phyloP scores from a whole-genome alignment of 2,113 vertebrate species.

The Pomatorhinus ruficollis region DNA sequence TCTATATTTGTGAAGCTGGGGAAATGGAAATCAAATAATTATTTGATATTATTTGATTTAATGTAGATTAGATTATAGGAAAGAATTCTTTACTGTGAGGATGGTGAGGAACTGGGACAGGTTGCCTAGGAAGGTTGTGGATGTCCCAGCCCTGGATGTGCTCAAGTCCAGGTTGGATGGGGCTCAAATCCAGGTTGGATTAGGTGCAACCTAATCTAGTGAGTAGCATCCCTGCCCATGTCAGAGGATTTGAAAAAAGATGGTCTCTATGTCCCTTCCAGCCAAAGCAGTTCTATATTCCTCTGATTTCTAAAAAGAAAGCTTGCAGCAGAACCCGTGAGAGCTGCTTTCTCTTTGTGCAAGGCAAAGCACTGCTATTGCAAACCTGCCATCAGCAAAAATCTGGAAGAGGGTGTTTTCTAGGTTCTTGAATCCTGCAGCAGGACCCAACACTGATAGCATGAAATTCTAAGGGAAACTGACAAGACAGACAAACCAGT shows the following conservation, averaged over 20 bases:
- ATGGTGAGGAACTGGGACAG: neutral
- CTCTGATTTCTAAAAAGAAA: neutral
- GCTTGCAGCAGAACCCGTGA: neutral
- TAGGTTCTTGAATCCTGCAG: neutral
- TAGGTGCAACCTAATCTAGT: neutral
- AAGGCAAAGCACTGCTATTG: neutral
- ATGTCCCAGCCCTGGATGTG: neutral
- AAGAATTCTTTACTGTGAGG: neutral
- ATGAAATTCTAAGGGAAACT: neutral
- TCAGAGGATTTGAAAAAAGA: accelerated
- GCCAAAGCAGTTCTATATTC: neutral
- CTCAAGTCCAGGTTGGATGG: neutral
- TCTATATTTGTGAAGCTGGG: neutral
- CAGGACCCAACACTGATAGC: neutral
- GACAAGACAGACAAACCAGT: neutral
- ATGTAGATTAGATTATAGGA: neutral
- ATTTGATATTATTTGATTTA: neutral
- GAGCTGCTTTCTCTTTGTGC: neutral
- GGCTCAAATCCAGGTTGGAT: neutral
- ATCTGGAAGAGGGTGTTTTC: neutral
- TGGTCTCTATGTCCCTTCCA: neutral
- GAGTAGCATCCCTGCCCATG: too few relatives aligned
- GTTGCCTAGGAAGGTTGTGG: neutral
- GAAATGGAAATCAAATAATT: neutral
- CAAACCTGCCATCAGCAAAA: neutral